Conservation (phyloP, 2,888 invertebrate genomes). For the Bellardia pandia region DNA sequence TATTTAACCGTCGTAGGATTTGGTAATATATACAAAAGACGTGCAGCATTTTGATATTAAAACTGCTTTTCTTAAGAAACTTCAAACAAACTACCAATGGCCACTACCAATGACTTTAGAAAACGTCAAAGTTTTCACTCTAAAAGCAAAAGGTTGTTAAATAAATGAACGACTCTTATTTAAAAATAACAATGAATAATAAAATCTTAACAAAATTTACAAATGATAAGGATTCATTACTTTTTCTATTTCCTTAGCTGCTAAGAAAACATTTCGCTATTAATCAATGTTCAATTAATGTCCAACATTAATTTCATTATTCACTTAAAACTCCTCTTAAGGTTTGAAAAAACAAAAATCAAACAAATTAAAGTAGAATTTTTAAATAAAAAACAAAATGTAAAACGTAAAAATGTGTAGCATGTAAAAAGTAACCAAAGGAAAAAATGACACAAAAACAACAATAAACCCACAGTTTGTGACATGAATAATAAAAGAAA, state of each 20-base stretch:
- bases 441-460: neutral
- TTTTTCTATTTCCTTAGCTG: neutral
- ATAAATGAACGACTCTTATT: no score
- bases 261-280: neutral
- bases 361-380: slow-evolving; percentile 5
- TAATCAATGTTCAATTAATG: slow-evolving; percentile 31
- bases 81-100: no score
- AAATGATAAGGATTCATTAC: neutral
- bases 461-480: slow-evolving; percentile 8
- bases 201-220: neutral
- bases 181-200: no score
- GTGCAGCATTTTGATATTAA: no score
- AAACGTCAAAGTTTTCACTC: no score
- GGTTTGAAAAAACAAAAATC: neutral
- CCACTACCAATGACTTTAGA: no score
- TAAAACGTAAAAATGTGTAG: slow-evolving; percentile 19
- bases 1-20: no score
- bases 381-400: neutral
- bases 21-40: no score
- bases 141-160: no score
- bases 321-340: neutral
- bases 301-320: slow-evolving; percentile 6
- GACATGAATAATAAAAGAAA: slow-evolving; percentile 25
- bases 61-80: no score
- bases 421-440: slow-evolving; percentile 4